Conservation (phyloP, 2,113 vertebrate genomes). For the Saguinus midas region DNA sequence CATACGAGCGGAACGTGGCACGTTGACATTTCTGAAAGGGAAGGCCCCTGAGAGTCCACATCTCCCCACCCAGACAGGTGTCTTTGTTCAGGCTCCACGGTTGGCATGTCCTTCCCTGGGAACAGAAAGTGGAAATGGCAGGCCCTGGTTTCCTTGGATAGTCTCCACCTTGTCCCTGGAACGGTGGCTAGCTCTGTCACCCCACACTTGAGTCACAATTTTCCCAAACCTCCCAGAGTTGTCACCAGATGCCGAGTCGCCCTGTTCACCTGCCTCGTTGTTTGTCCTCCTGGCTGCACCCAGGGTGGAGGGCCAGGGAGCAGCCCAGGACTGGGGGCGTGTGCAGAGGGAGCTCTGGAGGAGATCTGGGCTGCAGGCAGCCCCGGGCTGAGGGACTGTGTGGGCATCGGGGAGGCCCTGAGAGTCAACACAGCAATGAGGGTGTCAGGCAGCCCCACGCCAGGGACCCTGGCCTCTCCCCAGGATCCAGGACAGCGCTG, state of each 20-base stretch:
- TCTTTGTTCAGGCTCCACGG: no score
- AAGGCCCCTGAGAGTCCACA: background rate
- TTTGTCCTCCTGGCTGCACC: no score
- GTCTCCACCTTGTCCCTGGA: background rate
- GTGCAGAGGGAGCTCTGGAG: background rate
- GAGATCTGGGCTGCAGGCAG: background rate
- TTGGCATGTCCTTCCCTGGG: background rate
- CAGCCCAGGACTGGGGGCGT: background rate
- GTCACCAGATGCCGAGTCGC: background rate
- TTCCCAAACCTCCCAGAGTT: background rate
- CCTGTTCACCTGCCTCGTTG: rapidly evolving
- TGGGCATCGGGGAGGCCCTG: background rate
- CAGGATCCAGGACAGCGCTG: no score
- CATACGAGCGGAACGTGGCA: rapidly evolving
- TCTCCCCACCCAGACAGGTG: no score
- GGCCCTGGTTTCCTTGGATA: background rate
- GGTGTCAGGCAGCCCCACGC: background rate
- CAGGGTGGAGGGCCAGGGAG: background rate
- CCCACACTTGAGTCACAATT: background rate
- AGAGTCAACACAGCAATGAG: background rate
- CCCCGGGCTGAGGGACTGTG: background rate
- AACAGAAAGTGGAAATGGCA: background rate
- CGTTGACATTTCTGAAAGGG: background rate
- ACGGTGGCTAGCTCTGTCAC: background rate
- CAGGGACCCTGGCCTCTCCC: background rate